Evolutionary conservation across 2,113 vertebrate species (phyloP).

Genomic region (Hippolais icterina): DNA sequence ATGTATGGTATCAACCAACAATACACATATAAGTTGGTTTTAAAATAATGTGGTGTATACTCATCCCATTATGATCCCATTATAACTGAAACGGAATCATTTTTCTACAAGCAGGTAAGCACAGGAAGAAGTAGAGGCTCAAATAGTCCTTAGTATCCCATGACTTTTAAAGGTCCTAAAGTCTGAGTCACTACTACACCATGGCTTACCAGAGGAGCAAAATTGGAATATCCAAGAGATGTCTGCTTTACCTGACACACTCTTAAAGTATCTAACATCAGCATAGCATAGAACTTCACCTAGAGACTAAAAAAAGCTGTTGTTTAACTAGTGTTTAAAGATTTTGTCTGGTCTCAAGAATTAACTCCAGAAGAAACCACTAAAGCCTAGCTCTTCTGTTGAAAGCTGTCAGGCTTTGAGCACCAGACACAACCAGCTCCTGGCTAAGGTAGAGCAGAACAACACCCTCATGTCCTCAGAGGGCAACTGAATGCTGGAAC

Average conservation of each 20-base stretch:
- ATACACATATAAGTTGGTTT: not conserved
- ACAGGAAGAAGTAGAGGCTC: not conserved
- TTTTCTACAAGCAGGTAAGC: not conserved
- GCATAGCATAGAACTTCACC: not conserved
- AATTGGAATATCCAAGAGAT: not conserved
- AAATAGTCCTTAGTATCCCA: not conserved
- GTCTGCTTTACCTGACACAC: not conserved
- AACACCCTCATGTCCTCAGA: not conserved
- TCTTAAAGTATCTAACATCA: not conserved
- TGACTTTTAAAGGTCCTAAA: not conserved
- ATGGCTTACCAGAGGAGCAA: not conserved
- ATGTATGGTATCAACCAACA: not conserved
- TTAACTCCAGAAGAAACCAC: not conserved
- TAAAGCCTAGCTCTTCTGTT: not conserved
- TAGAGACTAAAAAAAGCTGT: not conserved
- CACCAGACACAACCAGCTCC: not conserved
- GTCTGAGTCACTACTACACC: not conserved
- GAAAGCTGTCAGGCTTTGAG: not conserved
- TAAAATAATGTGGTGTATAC: not conserved
- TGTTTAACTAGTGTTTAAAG: not conserved
- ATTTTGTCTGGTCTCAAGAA: not conserved
- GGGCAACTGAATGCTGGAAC: not conserved
- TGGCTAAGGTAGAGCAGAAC: not conserved
- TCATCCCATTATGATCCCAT: not conserved
- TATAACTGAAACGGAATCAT: not conserved